Conservation (phyloP, 2,797 vertebrate genomes). For the Avahi laniger region DNA sequence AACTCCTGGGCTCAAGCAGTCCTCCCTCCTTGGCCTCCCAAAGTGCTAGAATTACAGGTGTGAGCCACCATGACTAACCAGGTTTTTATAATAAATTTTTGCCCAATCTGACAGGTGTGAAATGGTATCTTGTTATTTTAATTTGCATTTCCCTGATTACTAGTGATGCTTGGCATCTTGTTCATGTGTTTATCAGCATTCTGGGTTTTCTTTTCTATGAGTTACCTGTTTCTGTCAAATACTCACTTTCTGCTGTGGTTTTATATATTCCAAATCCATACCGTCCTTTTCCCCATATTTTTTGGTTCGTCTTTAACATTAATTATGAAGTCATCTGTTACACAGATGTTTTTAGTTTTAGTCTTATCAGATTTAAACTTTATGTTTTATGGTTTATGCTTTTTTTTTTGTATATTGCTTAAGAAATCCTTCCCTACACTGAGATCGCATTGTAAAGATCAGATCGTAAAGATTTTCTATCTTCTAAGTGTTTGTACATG, state of each 20-base stretch:
- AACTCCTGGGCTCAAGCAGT: no score
- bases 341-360: constrained; percentile 10
- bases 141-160: constrained; percentile 10
- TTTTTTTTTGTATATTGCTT: not conserved
- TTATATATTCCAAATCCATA: constrained; percentile 1
- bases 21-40: no score
- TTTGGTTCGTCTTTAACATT: not conserved
- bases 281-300: not conserved
- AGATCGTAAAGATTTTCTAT: not conserved
- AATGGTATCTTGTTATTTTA: not conserved
- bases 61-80: no score
- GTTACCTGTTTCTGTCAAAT: not conserved
- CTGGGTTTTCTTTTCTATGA: not conserved
- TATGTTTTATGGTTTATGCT: not conserved
- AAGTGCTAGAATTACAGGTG: no score
- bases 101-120: not conserved
- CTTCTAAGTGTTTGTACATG: not conserved
- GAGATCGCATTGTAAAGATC: not conserved
- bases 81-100: not conserved
- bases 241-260: not conserved
- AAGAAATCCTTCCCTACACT: not conserved
- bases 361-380: not conserved
- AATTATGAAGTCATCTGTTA: not conserved
- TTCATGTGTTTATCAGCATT: not conserved
- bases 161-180: not conserved